Evolutionary conservation across 2,113 vertebrate genomes (phyloP).

Genomic region (Osmerus eperlanus): DNA sequence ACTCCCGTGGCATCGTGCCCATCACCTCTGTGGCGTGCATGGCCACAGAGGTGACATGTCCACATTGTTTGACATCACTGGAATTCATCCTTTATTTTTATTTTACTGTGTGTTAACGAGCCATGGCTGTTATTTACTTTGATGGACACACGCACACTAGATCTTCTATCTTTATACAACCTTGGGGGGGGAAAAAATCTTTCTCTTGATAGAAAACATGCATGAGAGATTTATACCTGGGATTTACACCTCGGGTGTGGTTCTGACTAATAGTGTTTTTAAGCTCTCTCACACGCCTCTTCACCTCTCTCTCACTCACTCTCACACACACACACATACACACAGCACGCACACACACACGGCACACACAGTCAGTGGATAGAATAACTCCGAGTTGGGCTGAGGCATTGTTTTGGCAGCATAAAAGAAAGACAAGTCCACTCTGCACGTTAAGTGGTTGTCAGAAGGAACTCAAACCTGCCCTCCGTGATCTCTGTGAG

Average conservation of each 20-base stretch:
- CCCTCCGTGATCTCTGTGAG: neutral
- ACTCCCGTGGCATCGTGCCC: neutral
- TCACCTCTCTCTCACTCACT: constrained; percentile 44
- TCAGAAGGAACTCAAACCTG: constrained; percentile 25
- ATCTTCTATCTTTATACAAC: constrained; percentile 35
- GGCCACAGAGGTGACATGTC: too few species aligned
- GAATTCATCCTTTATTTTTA: neutral
- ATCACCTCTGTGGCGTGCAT: constrained; percentile 22
- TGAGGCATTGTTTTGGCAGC: constrained; percentile 44
- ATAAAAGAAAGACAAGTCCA: constrained; percentile 48
- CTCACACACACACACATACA: neutral
- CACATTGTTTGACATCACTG: constrained; percentile 25
- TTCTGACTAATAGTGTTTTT: constrained; percentile 65
- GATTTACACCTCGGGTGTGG: constrained; percentile 62
- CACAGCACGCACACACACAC: neutral
- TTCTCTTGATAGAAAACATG: constrained; percentile 59
- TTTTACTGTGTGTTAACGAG: neutral
- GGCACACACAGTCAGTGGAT: neutral
- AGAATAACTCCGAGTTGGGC: neutral
- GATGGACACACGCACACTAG: neutral
- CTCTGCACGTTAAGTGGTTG: constrained; percentile 13
- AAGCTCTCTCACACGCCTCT: constrained; percentile 14
- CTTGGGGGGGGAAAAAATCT: constrained; percentile 63
- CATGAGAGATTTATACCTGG: constrained; percentile 66
- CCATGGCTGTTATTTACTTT: neutral